Evolutionary conservation across 2,888 invertebrate genomes (phyloP), one percentile per base, ranked within the genome.

Genomic region (Melangyna quadrimaculata): DNA sequence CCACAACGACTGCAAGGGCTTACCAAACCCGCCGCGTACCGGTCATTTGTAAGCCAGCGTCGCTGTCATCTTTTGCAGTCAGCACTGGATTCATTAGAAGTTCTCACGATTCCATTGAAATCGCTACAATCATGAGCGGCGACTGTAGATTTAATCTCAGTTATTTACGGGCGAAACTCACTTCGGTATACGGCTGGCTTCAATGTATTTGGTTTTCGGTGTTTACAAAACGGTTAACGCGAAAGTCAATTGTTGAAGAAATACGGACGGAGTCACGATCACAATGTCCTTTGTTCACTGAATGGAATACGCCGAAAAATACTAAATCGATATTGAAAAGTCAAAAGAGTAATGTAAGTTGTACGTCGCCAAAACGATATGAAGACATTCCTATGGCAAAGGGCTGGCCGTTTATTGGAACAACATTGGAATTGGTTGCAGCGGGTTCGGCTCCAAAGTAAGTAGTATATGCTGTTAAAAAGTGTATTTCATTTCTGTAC

Each of bases 381-480:
- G 88, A 91, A 51, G 90, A 93, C 72, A 93, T 94, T 89, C 94
- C 94, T 3, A 91, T 90, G 87, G 92, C 93, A 12, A 93, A 89
- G 89, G 91, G 93, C 43, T 89, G 94, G 67, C 94, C 94, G 3
- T 4, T 94, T 27, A 87, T 94, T 81, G 94, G 94, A 1, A 94
- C 94, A n/a, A 92, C 93, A 87, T 89, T 94, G 78, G 93, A 94
- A 87, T 91, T 94, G 63, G 89, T 95, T 35, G 91, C 92, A 22
- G 93, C 94, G 10, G 95, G 95, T 3, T 94, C 94, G 4, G 93
- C 94, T 2, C 93, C 93, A 45, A 93, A 93, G 92, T 92, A 88
- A 90, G 90, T 90, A 45, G 27, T 32, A 10, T 12, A 24, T 61
- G 40, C 14, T 27, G 1, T 22, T 32, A 29, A 63, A 8, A 40